Conservation (phyloP, 2,888 invertebrate species). For the Phorcus lineatus region DNA sequence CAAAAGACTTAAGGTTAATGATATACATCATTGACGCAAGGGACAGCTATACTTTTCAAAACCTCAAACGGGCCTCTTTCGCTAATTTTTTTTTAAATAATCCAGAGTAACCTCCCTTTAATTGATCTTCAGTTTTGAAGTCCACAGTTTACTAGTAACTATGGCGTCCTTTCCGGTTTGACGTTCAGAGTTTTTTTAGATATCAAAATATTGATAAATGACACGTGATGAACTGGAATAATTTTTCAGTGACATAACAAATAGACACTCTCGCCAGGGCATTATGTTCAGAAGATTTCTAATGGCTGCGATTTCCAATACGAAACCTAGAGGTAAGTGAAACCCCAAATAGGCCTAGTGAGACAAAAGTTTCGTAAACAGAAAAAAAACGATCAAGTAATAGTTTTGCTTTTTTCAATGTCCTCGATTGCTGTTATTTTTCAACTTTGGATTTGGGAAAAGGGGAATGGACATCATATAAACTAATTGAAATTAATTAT, state of each 20-base stretch:
- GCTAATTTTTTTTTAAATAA: not conserved
- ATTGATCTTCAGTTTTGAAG: not conserved
- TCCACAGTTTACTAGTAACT: conserved; percentile 15
- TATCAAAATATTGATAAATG: not conserved
- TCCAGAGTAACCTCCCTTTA: not conserved
- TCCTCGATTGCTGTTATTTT: too few species aligned
- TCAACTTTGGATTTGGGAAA: too few species aligned
- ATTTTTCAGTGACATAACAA: not conserved
- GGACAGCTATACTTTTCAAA: not conserved
- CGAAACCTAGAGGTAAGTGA: conserved; percentile 21
- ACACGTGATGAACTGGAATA: not conserved
- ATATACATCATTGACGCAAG: too few species aligned
- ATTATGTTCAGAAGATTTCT: conserved; percentile 40
- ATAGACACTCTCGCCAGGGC: not conserved
- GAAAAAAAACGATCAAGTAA: too few species aligned
- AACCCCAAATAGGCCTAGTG: too few species aligned
- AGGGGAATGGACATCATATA: too few species aligned
- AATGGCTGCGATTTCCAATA: conserved; percentile 53
- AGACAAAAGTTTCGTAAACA: too few species aligned
- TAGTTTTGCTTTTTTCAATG: too few species aligned
- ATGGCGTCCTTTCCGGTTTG: conserved; percentile 17
- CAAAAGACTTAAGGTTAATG: too few species aligned
- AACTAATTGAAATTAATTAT: too few species aligned
- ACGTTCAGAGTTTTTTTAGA: not conserved
- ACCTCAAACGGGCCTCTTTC: not conserved